Percentiles rank a stretch among this genome's conserved stretches.
phyloP scores from a whole-genome alignment of 2,888 invertebrate species.

The Colostygia pectinataria region DNA sequence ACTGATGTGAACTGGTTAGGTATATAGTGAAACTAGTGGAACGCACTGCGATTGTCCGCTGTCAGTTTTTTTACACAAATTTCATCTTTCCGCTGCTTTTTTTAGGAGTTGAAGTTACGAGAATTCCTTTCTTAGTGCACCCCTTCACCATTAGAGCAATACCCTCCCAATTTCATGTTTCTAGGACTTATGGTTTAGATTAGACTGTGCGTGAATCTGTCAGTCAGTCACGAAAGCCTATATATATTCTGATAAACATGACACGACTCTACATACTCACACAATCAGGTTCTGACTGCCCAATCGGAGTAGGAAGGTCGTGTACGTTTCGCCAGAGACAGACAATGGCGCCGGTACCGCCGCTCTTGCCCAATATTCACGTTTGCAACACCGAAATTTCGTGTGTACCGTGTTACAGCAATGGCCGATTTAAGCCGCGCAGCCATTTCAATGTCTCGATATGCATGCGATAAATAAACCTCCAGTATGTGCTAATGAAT shows the following conservation, averaged over 20 bases:
- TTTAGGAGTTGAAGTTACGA: too few relatives aligned
- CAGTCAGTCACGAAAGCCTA: too few relatives aligned
- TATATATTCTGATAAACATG: too few relatives aligned
- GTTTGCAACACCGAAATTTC: slow-evolving; percentile 80
- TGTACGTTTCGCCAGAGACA: slow-evolving; percentile 73
- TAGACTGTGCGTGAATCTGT: too few relatives aligned
- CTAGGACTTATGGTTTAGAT: too few relatives aligned
- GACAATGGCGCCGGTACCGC: slow-evolving; percentile 73
- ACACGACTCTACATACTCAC: slow-evolving; percentile 47
- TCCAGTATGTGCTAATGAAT: slow-evolving; percentile 12
- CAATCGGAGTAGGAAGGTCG: slow-evolving; percentile 77
- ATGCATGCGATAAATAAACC: slow-evolving; percentile 17
- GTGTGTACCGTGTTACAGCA: slow-evolving; percentile 74
- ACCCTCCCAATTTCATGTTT: too few relatives aligned
- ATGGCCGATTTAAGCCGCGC: slow-evolving; percentile 53
- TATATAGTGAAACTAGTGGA: slow-evolving; percentile 41
- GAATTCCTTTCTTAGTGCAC: too few relatives aligned
- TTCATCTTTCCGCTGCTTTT: too few relatives aligned
- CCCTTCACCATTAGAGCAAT: too few relatives aligned
- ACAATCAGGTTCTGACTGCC: slow-evolving; percentile 73
- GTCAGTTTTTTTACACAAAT: too few relatives aligned
- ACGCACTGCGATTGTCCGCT: too few relatives aligned
- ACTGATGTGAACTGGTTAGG: slow-evolving; percentile 34
- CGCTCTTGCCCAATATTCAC: slow-evolving; percentile 66
- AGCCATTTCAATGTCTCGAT: slow-evolving; percentile 33